phyloP scores from a whole-genome alignment of 2,797 vertebrate species.

The Clarias laeviceps region DNA sequence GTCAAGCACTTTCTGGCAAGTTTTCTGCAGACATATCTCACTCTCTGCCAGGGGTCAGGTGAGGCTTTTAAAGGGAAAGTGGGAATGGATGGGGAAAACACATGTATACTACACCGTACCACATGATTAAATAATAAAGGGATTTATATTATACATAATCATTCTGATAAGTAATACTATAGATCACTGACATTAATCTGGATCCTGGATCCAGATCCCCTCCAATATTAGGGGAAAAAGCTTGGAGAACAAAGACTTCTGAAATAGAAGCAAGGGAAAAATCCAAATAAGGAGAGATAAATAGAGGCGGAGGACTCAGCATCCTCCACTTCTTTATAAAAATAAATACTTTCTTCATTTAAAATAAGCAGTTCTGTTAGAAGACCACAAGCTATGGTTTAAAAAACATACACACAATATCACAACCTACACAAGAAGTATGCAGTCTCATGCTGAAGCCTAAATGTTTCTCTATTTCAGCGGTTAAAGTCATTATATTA shows the following conservation, averaged over 20 bases:
- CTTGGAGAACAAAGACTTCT: neutral
- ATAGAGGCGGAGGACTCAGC: slow-evolving; percentile 26
- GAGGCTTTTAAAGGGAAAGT: slow-evolving; percentile 33
- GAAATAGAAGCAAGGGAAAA: slow-evolving; percentile 41
- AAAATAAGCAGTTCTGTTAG: neutral
- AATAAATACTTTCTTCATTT: neutral
- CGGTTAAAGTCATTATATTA: neutral
- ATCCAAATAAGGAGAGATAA: slow-evolving; percentile 53
- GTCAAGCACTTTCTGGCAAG: slow-evolving; percentile 1
- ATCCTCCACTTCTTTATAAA: neutral
- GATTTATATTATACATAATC: neutral
- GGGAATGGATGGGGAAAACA: neutral
- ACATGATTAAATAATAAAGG: slow-evolving; percentile 29
- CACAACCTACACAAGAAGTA: neutral
- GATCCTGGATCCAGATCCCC: neutral
- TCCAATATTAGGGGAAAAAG: neutral
- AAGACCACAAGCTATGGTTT: neutral
- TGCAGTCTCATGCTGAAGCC: neutral
- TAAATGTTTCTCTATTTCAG: neutral
- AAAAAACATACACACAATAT: neutral
- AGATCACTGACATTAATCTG: neutral
- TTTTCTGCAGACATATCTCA: neutral
- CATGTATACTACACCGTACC: neutral
- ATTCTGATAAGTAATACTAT: neutral
- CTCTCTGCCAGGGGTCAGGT: neutral